Base-by-base conservation (phyloP, 2,888 invertebrate genomes). In the Synergus japonicus region DNA sequence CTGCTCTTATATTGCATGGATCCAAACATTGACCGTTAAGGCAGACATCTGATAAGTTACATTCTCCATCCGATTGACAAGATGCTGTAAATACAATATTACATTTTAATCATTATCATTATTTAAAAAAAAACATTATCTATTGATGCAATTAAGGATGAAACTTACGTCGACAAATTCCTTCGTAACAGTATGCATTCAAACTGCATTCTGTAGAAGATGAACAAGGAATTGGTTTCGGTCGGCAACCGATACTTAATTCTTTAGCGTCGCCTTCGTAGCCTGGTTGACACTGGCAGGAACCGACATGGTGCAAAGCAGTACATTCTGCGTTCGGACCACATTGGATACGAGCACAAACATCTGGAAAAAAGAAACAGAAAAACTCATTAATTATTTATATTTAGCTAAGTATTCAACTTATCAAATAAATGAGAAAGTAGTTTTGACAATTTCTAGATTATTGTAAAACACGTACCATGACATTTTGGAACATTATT, bases 321-420 rank as follows among this genome's bases (percentile, higher is more conserved):
- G 95, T 91, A 91, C 98, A 98, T 90, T 97, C 97, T 44, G 98
- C 94, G 92, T 98, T 98, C 4, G 95, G 94, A 78, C 97, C 97
- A 92, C 98, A 98, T 82, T 93, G 93, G 0, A 95, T 94, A 85
- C 94, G 94, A 87, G 96, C 95, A 91, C 98, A 98, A 46, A 96
- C 96, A 93, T 97, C 96, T 94, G 86, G 65, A 92, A 91, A 82
- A 77, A 83, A 2, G 54, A 79, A 76, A 60, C 1, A 15, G n/a
- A 37, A 64, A 22, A 13, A 63, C 18, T 18, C 5, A 7, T 37
- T 13, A 18, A 63, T 4, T 4, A 15, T 77, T 29, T 29, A 8
- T 44, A 49, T 44, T 15, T 46, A 13, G 9, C 0, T 12, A 63
- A 9, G n/a, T 41, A 43, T 4, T 10, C 41, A 58, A 13, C 9